phyloP scores from a whole-genome alignment of 2,113 vertebrate genomes.

The Gracilinanus agilis region DNA sequence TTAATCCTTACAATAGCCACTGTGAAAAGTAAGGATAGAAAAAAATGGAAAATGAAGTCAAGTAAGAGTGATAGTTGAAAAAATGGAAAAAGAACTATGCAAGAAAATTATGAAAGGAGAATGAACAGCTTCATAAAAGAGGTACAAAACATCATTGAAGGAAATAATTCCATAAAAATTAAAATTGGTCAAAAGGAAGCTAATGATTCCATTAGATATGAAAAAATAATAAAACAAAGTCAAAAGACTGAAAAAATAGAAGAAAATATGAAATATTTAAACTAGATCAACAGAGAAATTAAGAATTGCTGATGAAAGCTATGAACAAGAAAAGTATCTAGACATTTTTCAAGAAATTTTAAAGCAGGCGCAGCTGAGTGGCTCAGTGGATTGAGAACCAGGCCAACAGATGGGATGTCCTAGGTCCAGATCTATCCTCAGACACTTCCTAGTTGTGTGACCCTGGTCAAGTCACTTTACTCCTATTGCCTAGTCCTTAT shows the following conservation, averaged over 20 bases:
- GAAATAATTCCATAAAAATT: not conserved
- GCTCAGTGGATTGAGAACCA: too few relatives aligned
- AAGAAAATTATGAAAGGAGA: not conserved
- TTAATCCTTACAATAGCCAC: too few relatives aligned
- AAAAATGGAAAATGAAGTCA: too few relatives aligned
- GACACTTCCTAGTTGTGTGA: too few relatives aligned
- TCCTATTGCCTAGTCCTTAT: too few relatives aligned
- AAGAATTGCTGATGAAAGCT: not conserved
- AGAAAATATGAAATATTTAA: not conserved
- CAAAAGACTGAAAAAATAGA: not conserved
- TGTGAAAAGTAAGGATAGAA: too few relatives aligned
- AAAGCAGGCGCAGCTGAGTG: too few relatives aligned
- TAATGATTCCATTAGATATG: not conserved
- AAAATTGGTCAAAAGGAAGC: not conserved
- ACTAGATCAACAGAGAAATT: not conserved
- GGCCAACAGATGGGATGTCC: too few relatives aligned
- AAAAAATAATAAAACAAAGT: too few relatives aligned
- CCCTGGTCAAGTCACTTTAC: too few relatives aligned
- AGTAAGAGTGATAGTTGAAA: not conserved
- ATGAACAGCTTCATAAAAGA: not conserved
- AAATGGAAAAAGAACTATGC: not conserved
- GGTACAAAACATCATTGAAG: too few relatives aligned
- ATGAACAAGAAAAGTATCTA: not conserved
- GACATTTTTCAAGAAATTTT: not conserved
- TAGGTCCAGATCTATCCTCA: too few relatives aligned